Evolutionary conservation across 1,140 invertebrate species (phyloP), one percentile per base, ranked within the genome.

Genomic region (Drosophila watanabei): DNA sequence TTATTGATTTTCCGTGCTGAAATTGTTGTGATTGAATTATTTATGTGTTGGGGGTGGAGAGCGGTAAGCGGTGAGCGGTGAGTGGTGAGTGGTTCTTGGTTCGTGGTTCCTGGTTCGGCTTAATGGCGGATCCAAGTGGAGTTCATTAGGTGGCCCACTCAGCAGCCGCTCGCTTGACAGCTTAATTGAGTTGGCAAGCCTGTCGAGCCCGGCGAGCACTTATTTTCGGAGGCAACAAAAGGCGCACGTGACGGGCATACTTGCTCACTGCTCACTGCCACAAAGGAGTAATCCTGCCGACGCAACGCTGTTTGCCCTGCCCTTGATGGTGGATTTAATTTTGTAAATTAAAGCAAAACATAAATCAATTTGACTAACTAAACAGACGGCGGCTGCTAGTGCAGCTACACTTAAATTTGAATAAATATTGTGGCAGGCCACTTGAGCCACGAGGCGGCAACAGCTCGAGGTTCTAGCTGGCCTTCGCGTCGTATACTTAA

Each of bases 351-450:
- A 79, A 85, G 51, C 65, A 79, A 78, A 82, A 85, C 75, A 89
- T 79, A 90, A 88, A 88, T 90, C 81, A 85, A 90, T 90, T 88
- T 89, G 80, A 39, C 65, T 80, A 69, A 76, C 82, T 68, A 84
- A 88, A 80, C 84, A 87, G 51, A 20, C 20, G 37, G 28, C 35
- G 32, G 20, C 35, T 32, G 51, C 20, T 43, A 59, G 35, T 30
- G 58, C 48, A 75, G 54, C 54, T 11, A 37, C 62, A 79, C 80
- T 80, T 77, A 72, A 76, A 90, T 90, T 62, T 75, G 68, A 70
- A 63, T 75, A 88, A 87, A 87, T 87, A 87, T 87, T 87, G 65
- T 88, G 71, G 30, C 61, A 83, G 72, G 77, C 68, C 77, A 70
- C 49, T 69, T 76, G 73, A 62, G 78, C 68, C 75, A 79, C 49